These are phyloP conservation scores for Mythimna loreyi DNA, from an alignment of 2,888 invertebrate species.

Conservation along the genomic window DNA sequence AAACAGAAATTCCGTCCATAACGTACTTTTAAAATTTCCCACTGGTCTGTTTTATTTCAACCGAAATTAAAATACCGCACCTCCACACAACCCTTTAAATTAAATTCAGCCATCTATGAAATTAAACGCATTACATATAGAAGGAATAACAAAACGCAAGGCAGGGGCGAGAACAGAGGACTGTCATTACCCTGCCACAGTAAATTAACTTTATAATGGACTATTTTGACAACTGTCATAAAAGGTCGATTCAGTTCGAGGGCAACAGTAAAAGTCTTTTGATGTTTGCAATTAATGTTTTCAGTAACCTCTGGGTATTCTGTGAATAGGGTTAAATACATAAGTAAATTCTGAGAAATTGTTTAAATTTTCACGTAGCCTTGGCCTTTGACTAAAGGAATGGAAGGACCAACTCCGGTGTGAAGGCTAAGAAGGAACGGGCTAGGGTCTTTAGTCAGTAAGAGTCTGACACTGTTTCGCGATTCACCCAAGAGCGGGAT, in stretches of 20 bases:
- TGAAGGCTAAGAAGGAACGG: too few relatives aligned
- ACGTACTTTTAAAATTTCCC: conserved; percentile 9
- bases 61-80: conserved; percentile 38
- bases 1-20: background rate
- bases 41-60: background rate
- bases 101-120: conserved; percentile 57
- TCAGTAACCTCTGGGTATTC: conserved; percentile 26
- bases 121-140: conserved; percentile 42
- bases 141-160: conserved; percentile 35
- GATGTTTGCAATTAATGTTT: conserved; percentile 53
- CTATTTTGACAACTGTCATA: conserved; percentile 57
- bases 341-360: conserved; percentile 1
- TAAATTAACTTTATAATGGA: conserved; percentile 59
- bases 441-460: too few relatives aligned
- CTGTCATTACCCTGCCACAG: conserved; percentile 35
- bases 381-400: too few relatives aligned
- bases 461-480: too few relatives aligned
- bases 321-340: conserved; percentile 4
- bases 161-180: conserved; percentile 11
- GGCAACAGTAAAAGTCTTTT: conserved; percentile 43
- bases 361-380: background rate
- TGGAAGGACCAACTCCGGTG: too few relatives aligned
- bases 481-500: too few relatives aligned
- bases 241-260: conserved; percentile 49
- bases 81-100: conserved; percentile 28